Conservation (phyloP, 2,113 vertebrate genomes). For the Piaya cayana region DNA sequence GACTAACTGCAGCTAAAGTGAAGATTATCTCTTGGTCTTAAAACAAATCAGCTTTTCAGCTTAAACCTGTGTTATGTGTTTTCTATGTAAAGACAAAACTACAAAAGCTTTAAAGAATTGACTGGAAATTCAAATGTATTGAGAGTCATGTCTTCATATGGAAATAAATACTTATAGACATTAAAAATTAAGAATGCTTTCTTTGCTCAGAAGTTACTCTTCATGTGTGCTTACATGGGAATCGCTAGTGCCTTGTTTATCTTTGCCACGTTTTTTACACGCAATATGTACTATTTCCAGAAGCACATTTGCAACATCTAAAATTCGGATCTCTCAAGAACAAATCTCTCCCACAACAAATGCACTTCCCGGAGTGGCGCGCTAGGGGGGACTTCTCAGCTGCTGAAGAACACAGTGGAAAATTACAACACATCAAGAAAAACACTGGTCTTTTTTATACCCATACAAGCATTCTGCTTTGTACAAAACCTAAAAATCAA, state of each 20-base stretch:
- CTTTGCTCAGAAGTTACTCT: not conserved
- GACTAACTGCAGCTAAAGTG: not conserved
- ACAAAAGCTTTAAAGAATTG: not conserved
- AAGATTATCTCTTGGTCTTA: slow-evolving; percentile 1
- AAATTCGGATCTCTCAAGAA: not conserved
- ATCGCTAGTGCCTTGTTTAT: not conserved
- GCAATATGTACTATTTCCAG: not conserved
- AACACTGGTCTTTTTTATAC: not conserved
- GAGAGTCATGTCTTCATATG: not conserved
- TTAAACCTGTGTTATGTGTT: not conserved
- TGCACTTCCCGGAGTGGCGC: slow-evolving; percentile 41
- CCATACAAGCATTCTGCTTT: not conserved
- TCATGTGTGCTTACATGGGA: not conserved
- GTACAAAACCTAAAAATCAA: not conserved
- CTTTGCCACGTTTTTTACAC: not conserved
- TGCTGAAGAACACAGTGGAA: slow-evolving; percentile 38
- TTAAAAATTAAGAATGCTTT: not conserved
- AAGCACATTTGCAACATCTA: not conserved
- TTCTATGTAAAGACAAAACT: not conserved
- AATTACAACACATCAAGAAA: not conserved
- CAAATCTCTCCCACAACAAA: not conserved
- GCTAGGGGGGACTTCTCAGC: slow-evolving; percentile 45
- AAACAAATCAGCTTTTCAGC: slow-evolving; percentile 15
- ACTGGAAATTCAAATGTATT: not conserved
- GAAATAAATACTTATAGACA: not conserved